Conservation (phyloP, 2,113 vertebrate species). For the Craseonycteris thonglongyai region DNA sequence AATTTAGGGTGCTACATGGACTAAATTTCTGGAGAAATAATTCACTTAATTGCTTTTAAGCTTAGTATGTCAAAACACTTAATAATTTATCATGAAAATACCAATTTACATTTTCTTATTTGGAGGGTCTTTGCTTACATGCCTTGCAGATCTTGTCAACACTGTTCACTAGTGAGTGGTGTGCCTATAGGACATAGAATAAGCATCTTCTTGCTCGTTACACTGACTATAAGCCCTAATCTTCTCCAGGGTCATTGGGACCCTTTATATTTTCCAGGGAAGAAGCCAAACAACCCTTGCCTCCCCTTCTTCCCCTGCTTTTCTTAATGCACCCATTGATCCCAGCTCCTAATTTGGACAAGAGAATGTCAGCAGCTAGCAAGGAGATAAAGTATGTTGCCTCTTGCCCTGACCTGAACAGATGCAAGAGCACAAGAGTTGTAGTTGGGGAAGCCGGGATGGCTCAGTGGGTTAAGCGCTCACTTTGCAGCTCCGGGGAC, state of each 20-base stretch:
- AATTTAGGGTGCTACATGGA: not conserved
- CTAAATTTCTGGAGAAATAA: not conserved
- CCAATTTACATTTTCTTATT: not conserved
- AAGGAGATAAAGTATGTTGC: not conserved
- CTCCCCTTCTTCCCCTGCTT: not conserved
- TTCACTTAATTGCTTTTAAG: not conserved
- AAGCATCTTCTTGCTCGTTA: not conserved
- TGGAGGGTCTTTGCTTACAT: not conserved
- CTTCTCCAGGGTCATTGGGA: not conserved
- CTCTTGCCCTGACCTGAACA: not conserved
- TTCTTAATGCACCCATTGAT: not conserved
- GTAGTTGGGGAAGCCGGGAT: too few species aligned
- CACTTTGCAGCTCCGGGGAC: too few species aligned
- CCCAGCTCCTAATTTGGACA: not conserved
- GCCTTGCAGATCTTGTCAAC: not conserved
- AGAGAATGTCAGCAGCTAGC: not conserved
- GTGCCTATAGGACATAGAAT: not conserved
- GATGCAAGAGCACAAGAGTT: not conserved
- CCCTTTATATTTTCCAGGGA: not conserved
- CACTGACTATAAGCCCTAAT: not conserved
- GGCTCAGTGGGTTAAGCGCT: too few species aligned
- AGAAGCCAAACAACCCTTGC: not conserved
- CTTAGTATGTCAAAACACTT: not conserved
- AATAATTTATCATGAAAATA: not conserved
- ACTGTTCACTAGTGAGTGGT: rapidly evolving